Evolutionary conservation across 2,797 vertebrate genomes (phyloP).

Genomic region (Capromys pilorides): DNA sequence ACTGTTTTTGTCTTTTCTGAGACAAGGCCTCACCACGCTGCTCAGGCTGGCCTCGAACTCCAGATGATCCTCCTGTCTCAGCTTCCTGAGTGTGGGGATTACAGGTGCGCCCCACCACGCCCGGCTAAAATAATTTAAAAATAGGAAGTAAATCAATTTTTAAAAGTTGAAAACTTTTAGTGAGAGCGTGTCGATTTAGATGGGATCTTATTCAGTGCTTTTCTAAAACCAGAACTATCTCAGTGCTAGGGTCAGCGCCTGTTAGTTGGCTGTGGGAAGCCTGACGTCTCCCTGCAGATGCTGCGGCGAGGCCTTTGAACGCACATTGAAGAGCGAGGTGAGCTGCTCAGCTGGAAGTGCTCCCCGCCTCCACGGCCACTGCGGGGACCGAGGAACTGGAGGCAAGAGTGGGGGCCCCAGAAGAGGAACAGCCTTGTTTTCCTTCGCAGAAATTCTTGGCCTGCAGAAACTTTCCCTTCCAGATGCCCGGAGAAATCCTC

Average conservation of each 20-base stretch:
- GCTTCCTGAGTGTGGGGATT: too few relatives aligned
- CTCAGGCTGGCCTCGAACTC: too few relatives aligned
- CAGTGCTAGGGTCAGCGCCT: neutral
- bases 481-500: neutral
- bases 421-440: neutral
- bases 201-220: neutral
- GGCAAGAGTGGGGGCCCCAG: too few relatives aligned
- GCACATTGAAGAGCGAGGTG: neutral
- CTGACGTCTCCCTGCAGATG: neutral
- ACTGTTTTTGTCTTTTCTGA: too few relatives aligned
- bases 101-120: too few relatives aligned
- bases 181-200: neutral
- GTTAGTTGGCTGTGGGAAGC: neutral
- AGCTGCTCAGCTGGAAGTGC: neutral
- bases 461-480: neutral
- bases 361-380: neutral
- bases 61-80: too few relatives aligned
- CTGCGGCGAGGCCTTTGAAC: neutral
- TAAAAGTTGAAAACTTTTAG: neutral
- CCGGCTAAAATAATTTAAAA: neutral
- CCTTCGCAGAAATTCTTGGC: neutral
- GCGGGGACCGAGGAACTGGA: too few relatives aligned
- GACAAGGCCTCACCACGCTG: too few relatives aligned
- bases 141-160: neutral
- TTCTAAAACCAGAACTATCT: neutral